Conservation (phyloP, 2,113 vertebrate genomes). For the Silurus meridionalis region DNA sequence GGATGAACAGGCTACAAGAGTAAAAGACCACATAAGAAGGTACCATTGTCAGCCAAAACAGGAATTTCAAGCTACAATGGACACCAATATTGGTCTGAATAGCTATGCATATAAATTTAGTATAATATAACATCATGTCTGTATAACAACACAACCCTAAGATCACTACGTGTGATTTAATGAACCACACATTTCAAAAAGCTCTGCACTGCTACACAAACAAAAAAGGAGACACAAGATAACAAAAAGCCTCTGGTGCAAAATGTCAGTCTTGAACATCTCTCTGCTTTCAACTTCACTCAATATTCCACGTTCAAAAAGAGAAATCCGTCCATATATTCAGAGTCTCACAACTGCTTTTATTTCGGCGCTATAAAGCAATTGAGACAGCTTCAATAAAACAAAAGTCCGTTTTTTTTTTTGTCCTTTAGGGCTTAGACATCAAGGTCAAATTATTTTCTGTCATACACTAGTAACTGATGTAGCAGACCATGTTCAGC, state of each 20-base stretch:
- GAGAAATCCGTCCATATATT: constrained; percentile 7
- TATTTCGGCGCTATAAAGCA: constrained; percentile 19
- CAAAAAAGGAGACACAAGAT: neutral
- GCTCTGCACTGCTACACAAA: neutral
- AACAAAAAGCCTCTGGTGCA: constrained; percentile 3
- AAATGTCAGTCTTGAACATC: constrained; percentile 14
- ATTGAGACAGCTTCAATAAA: constrained; percentile 25
- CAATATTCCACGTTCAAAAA: neutral
- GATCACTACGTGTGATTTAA: neutral
- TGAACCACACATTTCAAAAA: constrained; percentile 5
- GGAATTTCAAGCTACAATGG: neutral
- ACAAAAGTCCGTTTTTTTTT: constrained; percentile 11
- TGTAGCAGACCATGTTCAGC: neutral
- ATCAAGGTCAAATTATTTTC: constrained; percentile 37
- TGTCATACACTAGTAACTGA: constrained; percentile 9
- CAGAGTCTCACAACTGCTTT: neutral
- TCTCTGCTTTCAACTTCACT: constrained; percentile 9
- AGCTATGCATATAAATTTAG: no score
- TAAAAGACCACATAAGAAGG: neutral
- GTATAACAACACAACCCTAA: neutral
- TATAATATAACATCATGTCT: neutral
- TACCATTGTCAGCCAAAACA: neutral
- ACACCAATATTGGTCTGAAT: neutral
- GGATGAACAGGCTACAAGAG: neutral
- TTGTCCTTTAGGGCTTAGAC: constrained; percentile 33